These are phyloP conservation scores for Palythoa caribaeorum DNA, from an alignment of 92 coral and sea anemone genomes.

Conservation along the genomic window DNA sequence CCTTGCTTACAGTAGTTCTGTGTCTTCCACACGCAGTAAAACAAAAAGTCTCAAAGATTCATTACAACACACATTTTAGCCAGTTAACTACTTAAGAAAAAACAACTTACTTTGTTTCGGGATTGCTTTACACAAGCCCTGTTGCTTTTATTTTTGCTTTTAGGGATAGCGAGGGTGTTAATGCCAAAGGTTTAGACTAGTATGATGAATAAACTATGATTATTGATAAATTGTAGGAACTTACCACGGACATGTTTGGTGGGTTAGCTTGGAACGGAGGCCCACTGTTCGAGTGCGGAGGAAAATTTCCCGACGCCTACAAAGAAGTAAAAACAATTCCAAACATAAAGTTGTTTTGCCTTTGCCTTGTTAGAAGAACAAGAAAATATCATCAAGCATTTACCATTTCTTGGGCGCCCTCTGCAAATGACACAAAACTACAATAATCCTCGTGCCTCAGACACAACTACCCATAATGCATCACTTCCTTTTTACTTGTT, in stretches of 20 bases:
- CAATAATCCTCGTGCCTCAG: slow-evolving; percentile 51
- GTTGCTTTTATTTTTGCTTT: no score
- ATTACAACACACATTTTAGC: no score
- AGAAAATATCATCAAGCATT: background rate
- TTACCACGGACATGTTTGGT: slow-evolving; percentile 55
- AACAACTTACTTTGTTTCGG: no score
- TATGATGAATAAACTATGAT: no score
- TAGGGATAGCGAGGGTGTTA: no score
- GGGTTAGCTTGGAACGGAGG: slow-evolving; percentile 55
- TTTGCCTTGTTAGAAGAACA: background rate
- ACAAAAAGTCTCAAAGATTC: no score
- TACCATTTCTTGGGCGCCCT: slow-evolving; percentile 53
- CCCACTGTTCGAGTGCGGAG: slow-evolving; percentile 72
- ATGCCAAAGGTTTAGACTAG: no score
- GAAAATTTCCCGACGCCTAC: slow-evolving; percentile 87
- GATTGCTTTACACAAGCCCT: no score
- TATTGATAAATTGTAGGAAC: background rate
- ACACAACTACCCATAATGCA: slow-evolving; percentile 58
- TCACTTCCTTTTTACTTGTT: slow-evolving; percentile 13
- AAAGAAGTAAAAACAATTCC: slow-evolving; percentile 4
- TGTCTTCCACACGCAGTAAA: no score
- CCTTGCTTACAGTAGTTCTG: no score
- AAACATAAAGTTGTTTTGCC: background rate
- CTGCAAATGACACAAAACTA: background rate
- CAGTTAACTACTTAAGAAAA: no score